Evolutionary conservation across 2,888 invertebrate genomes (phyloP).

Genomic region (Hirudinaria manillensis): DNA sequence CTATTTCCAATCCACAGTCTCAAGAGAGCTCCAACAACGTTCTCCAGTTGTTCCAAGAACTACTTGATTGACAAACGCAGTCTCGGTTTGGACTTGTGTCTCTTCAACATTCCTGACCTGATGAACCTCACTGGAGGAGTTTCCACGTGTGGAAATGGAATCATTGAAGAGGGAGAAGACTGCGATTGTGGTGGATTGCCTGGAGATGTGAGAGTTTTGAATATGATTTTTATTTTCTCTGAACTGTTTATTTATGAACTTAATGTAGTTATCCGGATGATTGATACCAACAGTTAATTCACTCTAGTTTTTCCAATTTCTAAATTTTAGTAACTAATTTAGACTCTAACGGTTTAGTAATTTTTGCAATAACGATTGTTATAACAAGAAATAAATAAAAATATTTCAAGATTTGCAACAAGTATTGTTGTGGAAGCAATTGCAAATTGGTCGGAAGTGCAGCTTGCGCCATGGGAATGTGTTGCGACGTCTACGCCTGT

Average conservation of each 20-base stretch:
- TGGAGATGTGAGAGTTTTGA: background rate
- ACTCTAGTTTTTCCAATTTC: no score
- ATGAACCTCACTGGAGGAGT: background rate
- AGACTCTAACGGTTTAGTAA: no score
- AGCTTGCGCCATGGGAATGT: background rate
- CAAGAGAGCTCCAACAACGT: background rate
- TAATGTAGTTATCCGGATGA: no score
- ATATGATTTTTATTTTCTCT: background rate
- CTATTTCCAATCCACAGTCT: background rate
- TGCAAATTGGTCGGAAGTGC: background rate
- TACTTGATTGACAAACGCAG: background rate
- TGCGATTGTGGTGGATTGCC: conserved; percentile 31
- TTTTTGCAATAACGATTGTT: background rate
- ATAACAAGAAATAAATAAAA: background rate
- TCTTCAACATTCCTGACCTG: conserved; percentile 16
- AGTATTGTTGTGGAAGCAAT: background rate
- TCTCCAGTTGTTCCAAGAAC: conserved; percentile 19
- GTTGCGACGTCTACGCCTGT: background rate
- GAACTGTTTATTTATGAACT: no score
- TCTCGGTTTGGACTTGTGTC: conserved; percentile 13
- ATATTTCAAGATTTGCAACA: background rate
- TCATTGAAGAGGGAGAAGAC: conserved; percentile 16
- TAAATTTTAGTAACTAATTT: no score
- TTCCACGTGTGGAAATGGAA: conserved; percentile 25
- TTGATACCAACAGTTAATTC: no score